Evolutionary conservation across 2,113 vertebrate species (phyloP).

Genomic region (Pica pica): DNA sequence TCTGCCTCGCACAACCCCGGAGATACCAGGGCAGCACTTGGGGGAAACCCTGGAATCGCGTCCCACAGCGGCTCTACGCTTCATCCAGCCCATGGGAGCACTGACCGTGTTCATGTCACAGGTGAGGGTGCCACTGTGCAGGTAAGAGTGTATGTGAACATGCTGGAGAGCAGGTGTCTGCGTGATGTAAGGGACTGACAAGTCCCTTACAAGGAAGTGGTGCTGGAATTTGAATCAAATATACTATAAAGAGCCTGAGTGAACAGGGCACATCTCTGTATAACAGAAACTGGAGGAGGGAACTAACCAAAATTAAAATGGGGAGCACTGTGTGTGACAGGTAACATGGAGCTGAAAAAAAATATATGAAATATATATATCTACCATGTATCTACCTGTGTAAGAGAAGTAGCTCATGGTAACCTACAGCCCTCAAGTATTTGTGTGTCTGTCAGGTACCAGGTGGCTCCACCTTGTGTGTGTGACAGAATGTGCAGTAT

Average conservation of each 20-base stretch:
- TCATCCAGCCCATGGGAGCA: neutral
- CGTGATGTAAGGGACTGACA: rapidly evolving
- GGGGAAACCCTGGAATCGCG: neutral
- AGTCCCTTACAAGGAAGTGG: neutral
- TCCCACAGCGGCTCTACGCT: rapidly evolving
- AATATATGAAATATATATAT: neutral
- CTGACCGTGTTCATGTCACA: neutral
- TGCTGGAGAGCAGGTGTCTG: neutral
- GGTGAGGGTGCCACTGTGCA: neutral
- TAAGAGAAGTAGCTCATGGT: neutral
- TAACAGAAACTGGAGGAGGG: neutral
- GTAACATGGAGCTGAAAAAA: neutral
- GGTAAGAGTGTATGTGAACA: neutral
- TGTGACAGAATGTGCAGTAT: neutral
- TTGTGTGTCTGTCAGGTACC: neutral
- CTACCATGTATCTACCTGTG: neutral
- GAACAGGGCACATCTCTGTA: neutral
- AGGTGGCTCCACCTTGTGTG: neutral
- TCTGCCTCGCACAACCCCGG: rapidly evolving
- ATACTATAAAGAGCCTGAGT: neutral
- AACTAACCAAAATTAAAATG: neutral
- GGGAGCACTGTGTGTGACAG: neutral
- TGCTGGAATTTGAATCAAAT: neutral
- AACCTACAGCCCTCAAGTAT: neutral
- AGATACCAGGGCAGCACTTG: neutral